Evolutionary conservation across 1,140 invertebrate species (phyloP), one percentile per base, ranked within the genome.

Genomic region (Tetraneura akinire): DNA sequence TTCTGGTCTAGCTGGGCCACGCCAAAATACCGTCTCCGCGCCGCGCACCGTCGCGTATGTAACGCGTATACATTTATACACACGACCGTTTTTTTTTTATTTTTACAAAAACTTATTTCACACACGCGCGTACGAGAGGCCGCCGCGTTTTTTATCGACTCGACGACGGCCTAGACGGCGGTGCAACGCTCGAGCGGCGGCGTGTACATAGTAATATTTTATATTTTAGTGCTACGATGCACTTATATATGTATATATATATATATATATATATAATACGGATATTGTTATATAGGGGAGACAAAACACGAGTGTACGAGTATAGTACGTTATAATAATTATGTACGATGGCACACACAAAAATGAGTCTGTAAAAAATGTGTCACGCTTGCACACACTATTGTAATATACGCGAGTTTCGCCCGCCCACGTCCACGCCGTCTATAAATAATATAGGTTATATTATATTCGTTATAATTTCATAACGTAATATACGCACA

Each of bases 121-220:
- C 70, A 57, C 73, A 57, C 73, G 53, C 73, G 73, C 49, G 71
- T 32, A 32, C 51, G 29, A 74, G 32, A 37, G 51, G 47, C 29
- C 26, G n/a, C n/a, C n/a, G n/a, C n/a, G 29, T 57, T 76, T 51
- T 76, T 76, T 76, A 76, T 55, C 73, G 73, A 53, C 73, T 76
- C 51, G 18, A 1, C 47, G 16, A 16, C 68, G 45, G 26, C 16
- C n/a, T 45, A 60, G 23, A 18, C 57, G 62, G 62, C 2, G 9
- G 64, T 11, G 32, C 14, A 14, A 23, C 13, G 55, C 32, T n/a
- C n/a, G 32, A 11, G 55, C 3, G 21, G 2, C 16, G 32, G 32
- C 32, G 32, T n/a, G 8, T n/a, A n/a, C 21, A n/a, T 16, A 37
- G 11, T 10, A 14, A n/a, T 45, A 37, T 37, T 4, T 4, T 37